A percentile compares a stretch with the other conserved stretches of the same genome.
Conservation (phyloP, 2,888 invertebrate genomes). For the Alitta virens region DNA sequence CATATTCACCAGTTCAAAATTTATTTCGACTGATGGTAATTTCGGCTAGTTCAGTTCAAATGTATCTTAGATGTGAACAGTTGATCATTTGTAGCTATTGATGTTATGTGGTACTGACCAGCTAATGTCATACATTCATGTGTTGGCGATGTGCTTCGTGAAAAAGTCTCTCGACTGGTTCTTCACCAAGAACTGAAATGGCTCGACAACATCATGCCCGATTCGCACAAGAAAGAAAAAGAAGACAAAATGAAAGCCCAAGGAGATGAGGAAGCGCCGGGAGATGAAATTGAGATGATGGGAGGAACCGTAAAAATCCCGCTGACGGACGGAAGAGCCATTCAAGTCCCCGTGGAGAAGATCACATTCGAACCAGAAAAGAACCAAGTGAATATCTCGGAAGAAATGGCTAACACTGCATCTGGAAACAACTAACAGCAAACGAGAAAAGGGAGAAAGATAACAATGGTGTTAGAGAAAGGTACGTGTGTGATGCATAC, state of each 20-base stretch:
- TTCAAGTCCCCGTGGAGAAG: conserved; percentile 77
- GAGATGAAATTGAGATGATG: conserved; percentile 23
- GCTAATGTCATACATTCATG: conserved; percentile 56
- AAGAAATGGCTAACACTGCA: conserved; percentile 88
- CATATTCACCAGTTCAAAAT: too few species aligned
- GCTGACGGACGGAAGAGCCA: conserved; percentile 82
- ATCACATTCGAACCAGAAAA: conserved; percentile 38
- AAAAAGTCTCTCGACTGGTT: conserved; percentile 85
- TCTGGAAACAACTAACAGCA: conserved; percentile 67
- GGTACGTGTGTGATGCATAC: neutral
- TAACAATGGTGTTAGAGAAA: neutral
- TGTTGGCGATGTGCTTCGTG: conserved; percentile 96
- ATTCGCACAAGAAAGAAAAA: conserved; percentile 77
- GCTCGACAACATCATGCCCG: conserved; percentile 96
- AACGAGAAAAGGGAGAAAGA: conserved; percentile 17
- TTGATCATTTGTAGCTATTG: too few species aligned
- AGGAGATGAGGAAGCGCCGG: too few species aligned
- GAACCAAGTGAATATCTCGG: conserved; percentile 67
- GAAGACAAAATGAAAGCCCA: conserved; percentile 65
- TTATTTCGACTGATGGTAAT: too few species aligned
- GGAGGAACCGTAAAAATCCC: conserved; percentile 78
- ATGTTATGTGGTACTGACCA: too few species aligned
- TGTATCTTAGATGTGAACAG: too few species aligned
- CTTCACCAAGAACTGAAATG: conserved; percentile 92
- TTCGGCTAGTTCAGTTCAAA: too few species aligned